A percentile compares a stretch with the other conserved stretches of the same genome.
Evolutionary conservation across 2,113 vertebrate genomes (phyloP).

Genomic region (Dipodomys spectabilis): DNA sequence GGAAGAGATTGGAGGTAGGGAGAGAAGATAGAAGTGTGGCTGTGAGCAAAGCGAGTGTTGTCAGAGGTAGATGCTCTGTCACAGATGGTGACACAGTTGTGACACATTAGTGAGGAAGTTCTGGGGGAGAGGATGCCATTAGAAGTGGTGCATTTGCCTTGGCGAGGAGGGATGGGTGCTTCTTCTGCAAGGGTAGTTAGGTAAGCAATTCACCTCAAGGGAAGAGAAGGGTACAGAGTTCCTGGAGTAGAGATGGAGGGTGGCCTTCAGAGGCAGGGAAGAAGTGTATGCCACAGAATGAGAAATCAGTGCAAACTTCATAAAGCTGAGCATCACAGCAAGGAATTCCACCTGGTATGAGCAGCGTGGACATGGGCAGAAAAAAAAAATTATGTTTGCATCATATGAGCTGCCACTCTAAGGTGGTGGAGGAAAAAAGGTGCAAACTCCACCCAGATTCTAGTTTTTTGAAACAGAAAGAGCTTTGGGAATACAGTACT

Average conservation of each 20-base stretch:
- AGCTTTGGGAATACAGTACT: not conserved
- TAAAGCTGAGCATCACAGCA: not conserved
- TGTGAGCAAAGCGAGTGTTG: not conserved
- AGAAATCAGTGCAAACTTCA: not conserved
- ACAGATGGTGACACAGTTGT: not conserved
- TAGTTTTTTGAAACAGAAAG: slow-evolving; percentile 58
- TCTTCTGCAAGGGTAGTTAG: not conserved
- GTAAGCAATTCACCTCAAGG: not conserved
- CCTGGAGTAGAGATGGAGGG: not conserved
- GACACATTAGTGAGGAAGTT: not conserved
- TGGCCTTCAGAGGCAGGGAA: not conserved
- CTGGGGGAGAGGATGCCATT: not conserved
- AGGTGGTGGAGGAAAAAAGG: not conserved
- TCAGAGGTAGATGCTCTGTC: not conserved
- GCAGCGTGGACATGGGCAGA: not conserved
- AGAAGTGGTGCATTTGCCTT: not conserved
- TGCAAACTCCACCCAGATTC: not conserved
- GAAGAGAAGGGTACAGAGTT: not conserved
- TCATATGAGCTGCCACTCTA: not conserved
- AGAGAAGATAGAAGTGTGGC: not conserved
- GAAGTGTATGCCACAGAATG: not conserved
- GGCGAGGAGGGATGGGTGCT: not conserved
- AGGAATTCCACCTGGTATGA: not conserved
- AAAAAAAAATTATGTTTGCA: not conserved
- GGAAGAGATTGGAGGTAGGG: not conserved